Evolutionary conservation across 2,888 invertebrate genomes (phyloP), one percentile per base, ranked within the genome.

Genomic region (Aspidiotus destructor): DNA sequence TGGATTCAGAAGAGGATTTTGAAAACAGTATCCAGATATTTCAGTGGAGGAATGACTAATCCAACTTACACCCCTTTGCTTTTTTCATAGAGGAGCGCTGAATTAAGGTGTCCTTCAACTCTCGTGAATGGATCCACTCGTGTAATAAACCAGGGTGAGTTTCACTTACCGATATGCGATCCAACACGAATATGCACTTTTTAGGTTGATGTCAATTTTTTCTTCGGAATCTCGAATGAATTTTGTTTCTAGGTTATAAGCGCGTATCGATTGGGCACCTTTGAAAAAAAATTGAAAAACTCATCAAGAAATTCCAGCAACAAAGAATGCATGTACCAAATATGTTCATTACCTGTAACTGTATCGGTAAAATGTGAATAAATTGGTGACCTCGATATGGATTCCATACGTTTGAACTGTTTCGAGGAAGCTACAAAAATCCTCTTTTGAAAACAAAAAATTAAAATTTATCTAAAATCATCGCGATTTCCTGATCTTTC

Each of bases 341-440:
- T n/a, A n/a, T 54, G 8, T 13, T 13, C 9, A 40, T 62, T 63
- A 72, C 81, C 80, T 3, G 89, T 89, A 62, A 98, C 86, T 57
- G 92, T 94, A 81, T 98, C 98, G 17, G 92, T 88, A 76, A 98
- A 96, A 79, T 96, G 96, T 10, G 95, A 94, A 80, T 94, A 98
- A 75, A 98, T 93, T 0, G 97, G 98, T 44, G 97, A 97, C 69
- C 95, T 83, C 1, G 93, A 92, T 0, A 95, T 87, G 0, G 95
- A 95, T 77, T 96, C 93, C 70, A 98, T 80, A 62, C 98, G 84
- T 80, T 96, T 96, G 73, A 98, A 79, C 77, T 98, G 97, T 28
- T 96, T 81, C 7, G 96, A 96, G 0, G 95, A 88, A 2, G 92
- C 87, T 72, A 97, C 92, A 80, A 95, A 98, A 80, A 95, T 93